Base-by-base conservation (phyloP, 2,113 vertebrate genomes). In the Atractosteus spatula region DNA sequence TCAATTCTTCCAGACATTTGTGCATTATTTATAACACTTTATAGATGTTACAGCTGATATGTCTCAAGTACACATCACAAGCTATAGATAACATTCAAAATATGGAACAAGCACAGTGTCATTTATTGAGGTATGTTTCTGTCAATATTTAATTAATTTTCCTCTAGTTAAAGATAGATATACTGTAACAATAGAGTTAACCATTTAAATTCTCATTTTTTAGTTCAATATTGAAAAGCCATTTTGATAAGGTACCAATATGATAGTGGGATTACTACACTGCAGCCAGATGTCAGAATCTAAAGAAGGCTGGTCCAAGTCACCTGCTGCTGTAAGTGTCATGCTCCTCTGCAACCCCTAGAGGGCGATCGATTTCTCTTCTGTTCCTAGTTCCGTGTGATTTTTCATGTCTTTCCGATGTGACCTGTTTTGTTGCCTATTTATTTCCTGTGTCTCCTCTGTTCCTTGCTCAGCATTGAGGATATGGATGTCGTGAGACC, bases 41-140 rank as follows among this genome's bases (percentile, higher is more conserved):
- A 84, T 84, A 86, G 79, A 83, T 66, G 70, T 69, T 69, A 16
- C 76, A 74, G 77, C 88, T 89, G 86, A 89, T 83, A 10, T 80
- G 80, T 86, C 14, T 84, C 16, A 44, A 7, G 73, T 68, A 78
- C 69, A 17, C 85, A 80, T 85, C 87, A 76, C 62, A 62, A 59
- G 74, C 70, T 3, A 55, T 75, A 77, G 84, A 81, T 87, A 81
- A 84, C 13, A 77, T 66, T 61, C 77, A 84, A 77, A 80, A 78
- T 78, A 74, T 74, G 75, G 73, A 77, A 73, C 66, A 62, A 76
- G 77, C 70, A 78, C 76, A 73, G 77, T 78, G 79, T 76, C 79
- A 71, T 29, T 29, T 29, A 1, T 29, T 29, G 17, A 29, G 17
- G 17, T 29, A 29, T 29, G 17, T 29, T 29, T 29, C 17, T 29